A percentile compares a stretch with the other conserved stretches of the same genome.
phyloP scores from a whole-genome alignment of 2,797 vertebrate species.

The Acrossocheilus fasciatus region DNA sequence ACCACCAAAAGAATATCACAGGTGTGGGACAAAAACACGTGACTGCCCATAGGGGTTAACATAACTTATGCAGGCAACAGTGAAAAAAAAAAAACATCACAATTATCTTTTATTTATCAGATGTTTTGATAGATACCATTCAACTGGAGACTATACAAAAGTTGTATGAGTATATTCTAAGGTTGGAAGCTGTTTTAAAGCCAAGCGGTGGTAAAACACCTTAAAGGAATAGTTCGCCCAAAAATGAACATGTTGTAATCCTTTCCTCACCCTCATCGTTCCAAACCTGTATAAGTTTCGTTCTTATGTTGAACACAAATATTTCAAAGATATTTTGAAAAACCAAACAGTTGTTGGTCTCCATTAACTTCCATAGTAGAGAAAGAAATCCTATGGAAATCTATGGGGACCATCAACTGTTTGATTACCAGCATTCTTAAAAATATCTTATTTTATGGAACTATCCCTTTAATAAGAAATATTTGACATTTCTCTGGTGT shows the following conservation, averaged over 20 bases:
- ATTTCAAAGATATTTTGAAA: no score
- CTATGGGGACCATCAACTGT: no score
- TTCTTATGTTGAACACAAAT: background rate
- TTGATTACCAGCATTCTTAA: no score
- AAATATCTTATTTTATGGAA: no score
- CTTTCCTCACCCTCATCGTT: background rate
- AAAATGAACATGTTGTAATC: background rate
- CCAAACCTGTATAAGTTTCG: background rate
- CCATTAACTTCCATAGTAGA: no score
- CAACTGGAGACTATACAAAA: background rate
- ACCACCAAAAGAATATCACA: background rate
- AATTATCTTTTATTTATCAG: background rate
- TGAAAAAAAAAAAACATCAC: background rate
- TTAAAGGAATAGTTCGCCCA: background rate
- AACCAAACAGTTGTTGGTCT: no score
- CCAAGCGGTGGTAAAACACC: background rate
- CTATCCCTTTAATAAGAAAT: background rate
- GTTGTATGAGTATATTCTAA: background rate
- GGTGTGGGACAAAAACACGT: background rate
- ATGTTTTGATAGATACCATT: background rate
- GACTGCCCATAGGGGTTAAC: background rate
- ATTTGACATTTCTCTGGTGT: background rate
- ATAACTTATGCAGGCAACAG: no score
- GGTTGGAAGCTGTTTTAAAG: background rate
- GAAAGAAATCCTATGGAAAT: no score